Percentiles rank a stretch among this genome's conserved stretches.
Conservation (phyloP, 2,888 invertebrate species). For the Achlya flavicornis region DNA sequence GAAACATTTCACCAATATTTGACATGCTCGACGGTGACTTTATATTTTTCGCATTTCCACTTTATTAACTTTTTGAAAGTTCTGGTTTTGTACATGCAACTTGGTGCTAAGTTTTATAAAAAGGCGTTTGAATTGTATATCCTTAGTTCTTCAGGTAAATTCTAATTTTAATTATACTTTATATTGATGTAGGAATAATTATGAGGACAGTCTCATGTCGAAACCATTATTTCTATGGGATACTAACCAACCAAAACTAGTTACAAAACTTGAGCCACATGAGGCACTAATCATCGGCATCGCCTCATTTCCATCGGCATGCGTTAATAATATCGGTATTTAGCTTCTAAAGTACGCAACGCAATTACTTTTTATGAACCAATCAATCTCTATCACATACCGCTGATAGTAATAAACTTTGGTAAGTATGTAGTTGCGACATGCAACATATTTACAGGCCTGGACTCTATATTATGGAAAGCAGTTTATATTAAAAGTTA, state of each 20-base stretch:
- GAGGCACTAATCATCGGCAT: conserved; percentile 26
- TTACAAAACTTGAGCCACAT: not conserved
- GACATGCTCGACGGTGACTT: conserved; percentile 36
- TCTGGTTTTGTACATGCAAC: not conserved
- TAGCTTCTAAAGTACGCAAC: conserved; percentile 28
- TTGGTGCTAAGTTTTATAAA: not conserved
- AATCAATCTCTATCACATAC: conserved; percentile 61
- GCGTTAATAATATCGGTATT: conserved; percentile 30
- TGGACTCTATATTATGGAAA: not conserved
- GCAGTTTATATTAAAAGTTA: not conserved
- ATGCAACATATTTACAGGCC: conserved; percentile 18
- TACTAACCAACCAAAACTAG: not conserved
- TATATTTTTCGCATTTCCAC: conserved; percentile 23
- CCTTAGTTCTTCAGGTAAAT: not conserved
- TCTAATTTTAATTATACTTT: no score
- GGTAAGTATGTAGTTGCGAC: conserved; percentile 33
- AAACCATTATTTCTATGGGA: not conserved
- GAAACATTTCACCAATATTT: conserved; percentile 55
- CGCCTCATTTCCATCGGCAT: conserved; percentile 36
- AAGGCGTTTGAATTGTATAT: not conserved
- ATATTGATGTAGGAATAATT: no score
- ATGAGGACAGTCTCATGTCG: not conserved
- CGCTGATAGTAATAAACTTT: conserved; percentile 48
- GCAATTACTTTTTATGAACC: conserved; percentile 63
- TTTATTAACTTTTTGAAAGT: not conserved